Base-by-base conservation (phyloP, 2,113 vertebrate genomes). In the Casuarius casuarius region DNA sequence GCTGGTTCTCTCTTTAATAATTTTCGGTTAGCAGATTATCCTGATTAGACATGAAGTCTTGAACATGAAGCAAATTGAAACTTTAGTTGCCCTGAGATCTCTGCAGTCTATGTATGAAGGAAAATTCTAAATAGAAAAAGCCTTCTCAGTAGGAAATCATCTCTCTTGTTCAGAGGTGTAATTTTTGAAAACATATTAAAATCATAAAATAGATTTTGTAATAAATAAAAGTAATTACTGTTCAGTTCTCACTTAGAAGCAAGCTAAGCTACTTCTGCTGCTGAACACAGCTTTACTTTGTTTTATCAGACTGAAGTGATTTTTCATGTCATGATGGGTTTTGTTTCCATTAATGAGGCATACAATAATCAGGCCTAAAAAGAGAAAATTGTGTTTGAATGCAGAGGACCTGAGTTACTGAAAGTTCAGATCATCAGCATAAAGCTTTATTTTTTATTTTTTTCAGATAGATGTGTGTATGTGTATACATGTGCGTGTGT, bases 291-390 rank as follows among this genome's bases (percentile, higher is more conserved):
- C 49, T 87, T 92, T 76, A 44, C 38, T 79, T 92, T 44, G 18
- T 76, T 92, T 91, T 87, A 38, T 66, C 49, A 85, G 44, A 59
- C 62, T 85, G 2, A 70, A 79, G 59, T 84, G 80, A 81, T 94
- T 93, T 94, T 96, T 96, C 65, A 58, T 89, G 61, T 96, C 76
- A 26, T 84, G 68, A 66, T 81, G 65, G 19, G 42, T 25, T 95
- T 90, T 92, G 75, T 90, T 94, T 94, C 75, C 61, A 58, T 86
- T 93, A 92, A 94, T 92, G 68, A 97, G 12, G 54, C 51, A 48
- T 63, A 33, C 33, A 62, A 12, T 83, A 82, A 85, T 62, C 5
- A 16, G 11, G 68, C 87, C 84, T 63, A 74, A 67, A 92, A 90
- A 51, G 25, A 33, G 16, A 25, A 85, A 83, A 56, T 2, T n/a